Evolutionary conservation across 2,888 invertebrate genomes (phyloP).

Genomic region (Idaea biselata): DNA sequence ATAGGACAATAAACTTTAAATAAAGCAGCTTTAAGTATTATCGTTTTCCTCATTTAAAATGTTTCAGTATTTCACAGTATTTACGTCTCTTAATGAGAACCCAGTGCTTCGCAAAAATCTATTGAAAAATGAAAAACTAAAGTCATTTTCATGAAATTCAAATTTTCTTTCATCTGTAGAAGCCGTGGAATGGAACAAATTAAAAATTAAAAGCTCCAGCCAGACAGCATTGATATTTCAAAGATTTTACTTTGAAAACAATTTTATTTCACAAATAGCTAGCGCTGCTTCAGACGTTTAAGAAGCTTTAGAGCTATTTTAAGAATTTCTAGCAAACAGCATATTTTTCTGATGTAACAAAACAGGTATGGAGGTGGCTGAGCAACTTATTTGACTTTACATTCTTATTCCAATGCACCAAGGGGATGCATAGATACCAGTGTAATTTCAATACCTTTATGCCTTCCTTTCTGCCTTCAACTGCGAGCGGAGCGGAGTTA

Average conservation of each 20-base stretch:
- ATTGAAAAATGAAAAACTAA: conserved; percentile 23
- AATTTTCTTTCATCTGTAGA: conserved; percentile 26
- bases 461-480: too few relatives aligned
- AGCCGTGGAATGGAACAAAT: conserved; percentile 29
- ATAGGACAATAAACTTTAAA: too few relatives aligned
- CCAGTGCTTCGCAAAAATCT: conserved; percentile 9
- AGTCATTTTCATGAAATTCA: conserved; percentile 34
- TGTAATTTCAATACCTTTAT: too few relatives aligned
- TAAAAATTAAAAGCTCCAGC: conserved; percentile 26
- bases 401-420: too few relatives aligned
- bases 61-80: neutral
- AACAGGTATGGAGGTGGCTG: too few relatives aligned
- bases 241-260: conserved; percentile 23
- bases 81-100: conserved; percentile 12
- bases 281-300: neutral
- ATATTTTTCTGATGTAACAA: too few relatives aligned
- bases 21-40: neutral
- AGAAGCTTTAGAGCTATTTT: neutral
- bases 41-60: neutral
- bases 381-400: too few relatives aligned
- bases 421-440: too few relatives aligned
- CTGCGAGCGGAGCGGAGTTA: too few relatives aligned
- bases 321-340: neutral
- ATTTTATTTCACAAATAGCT: conserved; percentile 32
- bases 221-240: conserved; percentile 22